Conservation (phyloP, 2,113 vertebrate species). For the Rissa tridactyla region DNA sequence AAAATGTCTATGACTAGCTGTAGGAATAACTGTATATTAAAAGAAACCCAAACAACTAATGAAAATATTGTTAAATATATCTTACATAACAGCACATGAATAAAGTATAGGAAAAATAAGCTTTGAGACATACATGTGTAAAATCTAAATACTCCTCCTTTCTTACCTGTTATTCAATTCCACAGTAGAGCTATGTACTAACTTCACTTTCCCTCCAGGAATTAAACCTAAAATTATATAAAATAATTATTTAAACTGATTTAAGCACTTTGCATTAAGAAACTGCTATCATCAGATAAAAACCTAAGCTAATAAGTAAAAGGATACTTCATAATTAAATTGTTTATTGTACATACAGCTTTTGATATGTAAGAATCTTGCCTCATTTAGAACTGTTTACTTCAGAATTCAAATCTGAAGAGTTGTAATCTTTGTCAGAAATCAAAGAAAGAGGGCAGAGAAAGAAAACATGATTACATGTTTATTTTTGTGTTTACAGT, state of each 20-base stretch:
- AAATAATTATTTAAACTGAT: background rate
- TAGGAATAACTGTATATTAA: background rate
- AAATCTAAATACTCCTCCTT: background rate
- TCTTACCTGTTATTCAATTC: slow-evolving; percentile 79
- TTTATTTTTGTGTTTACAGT: background rate
- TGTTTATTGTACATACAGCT: background rate
- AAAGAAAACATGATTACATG: background rate
- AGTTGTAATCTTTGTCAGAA: background rate
- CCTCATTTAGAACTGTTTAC: background rate
- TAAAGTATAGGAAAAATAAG: background rate
- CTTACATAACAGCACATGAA: background rate
- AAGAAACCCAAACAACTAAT: background rate
- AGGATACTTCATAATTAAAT: background rate
- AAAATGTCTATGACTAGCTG: background rate
- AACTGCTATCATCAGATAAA: background rate
- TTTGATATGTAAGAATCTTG: background rate
- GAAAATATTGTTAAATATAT: background rate
- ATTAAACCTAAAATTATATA: slow-evolving; percentile 80
- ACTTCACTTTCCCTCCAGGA: slow-evolving; percentile 90
- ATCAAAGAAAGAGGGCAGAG: background rate
- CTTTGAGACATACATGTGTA: background rate
- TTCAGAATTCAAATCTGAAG: background rate
- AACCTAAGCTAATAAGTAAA: background rate
- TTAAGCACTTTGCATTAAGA: background rate
- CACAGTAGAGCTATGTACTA: slow-evolving; percentile 86